Evolutionary conservation across 1,140 invertebrate species (phyloP).

Genomic region (Sitobion miscanthi): DNA sequence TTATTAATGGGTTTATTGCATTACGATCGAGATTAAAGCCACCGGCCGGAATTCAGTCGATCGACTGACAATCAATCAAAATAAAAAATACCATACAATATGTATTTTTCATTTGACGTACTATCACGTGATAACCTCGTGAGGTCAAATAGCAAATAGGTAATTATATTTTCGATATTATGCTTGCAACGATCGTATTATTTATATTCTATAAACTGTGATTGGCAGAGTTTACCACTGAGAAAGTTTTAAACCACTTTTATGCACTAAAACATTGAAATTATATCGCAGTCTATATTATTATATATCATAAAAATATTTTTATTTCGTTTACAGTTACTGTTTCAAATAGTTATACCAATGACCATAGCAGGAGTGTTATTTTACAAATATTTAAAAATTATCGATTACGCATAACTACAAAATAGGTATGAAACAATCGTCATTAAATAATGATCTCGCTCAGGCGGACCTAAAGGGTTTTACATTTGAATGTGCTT

Average conservation of each 20-base stretch:
- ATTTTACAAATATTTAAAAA: too few relatives aligned
- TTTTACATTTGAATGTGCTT: too few relatives aligned
- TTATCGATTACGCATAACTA: too few relatives aligned
- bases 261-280: background rate
- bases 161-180: background rate
- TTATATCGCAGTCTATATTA: too few relatives aligned
- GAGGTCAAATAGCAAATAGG: background rate
- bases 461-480: too few relatives aligned
- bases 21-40: background rate
- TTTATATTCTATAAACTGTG: background rate
- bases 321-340: too few relatives aligned
- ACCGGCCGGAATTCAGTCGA: background rate
- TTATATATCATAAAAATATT: too few relatives aligned
- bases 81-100: background rate
- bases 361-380: too few relatives aligned
- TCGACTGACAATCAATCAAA: slow-evolving; percentile 8
- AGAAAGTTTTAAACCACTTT: background rate
- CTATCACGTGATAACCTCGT: background rate
- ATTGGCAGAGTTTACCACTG: background rate
- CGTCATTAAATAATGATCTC: too few relatives aligned
- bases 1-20: background rate
- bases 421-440: too few relatives aligned
- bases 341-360: too few relatives aligned
- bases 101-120: background rate
- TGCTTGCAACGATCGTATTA: background rate